Conservation (phyloP, 2,888 invertebrate genomes). For the Cerastoderma edule region DNA sequence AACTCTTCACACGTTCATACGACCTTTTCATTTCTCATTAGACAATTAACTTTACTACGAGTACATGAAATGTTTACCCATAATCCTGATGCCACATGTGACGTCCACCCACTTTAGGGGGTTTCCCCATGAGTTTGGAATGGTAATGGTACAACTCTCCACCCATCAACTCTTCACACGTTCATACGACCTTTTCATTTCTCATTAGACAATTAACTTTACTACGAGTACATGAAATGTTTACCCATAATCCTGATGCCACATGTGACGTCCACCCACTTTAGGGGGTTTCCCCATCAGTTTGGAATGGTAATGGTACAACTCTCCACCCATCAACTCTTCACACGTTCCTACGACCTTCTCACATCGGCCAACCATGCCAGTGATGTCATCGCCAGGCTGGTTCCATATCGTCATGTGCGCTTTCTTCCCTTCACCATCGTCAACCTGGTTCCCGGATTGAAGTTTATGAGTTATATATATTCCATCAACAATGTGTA, state of each 20-base stretch:
- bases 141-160: too few relatives aligned
- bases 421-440: slow-evolving; percentile 41
- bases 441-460: slow-evolving; percentile 30
- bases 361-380: slow-evolving; percentile 37
- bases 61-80: too few relatives aligned
- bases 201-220: too few relatives aligned
- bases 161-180: too few relatives aligned
- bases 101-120: slow-evolving; percentile 71
- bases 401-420: slow-evolving; percentile 45
- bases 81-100: slow-evolving; percentile 81
- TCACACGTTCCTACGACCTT: slow-evolving; percentile 39
- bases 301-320: slow-evolving; percentile 80
- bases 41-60: too few relatives aligned
- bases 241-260: slow-evolving; percentile 82
- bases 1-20: too few relatives aligned
- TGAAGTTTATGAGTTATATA: background rate
- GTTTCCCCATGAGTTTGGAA: slow-evolving; percentile 79
- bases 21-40: too few relatives aligned
- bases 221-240: too few relatives aligned
- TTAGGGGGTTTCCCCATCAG: slow-evolving; percentile 77
- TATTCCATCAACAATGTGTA: background rate
- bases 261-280: slow-evolving; percentile 73
- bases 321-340: slow-evolving; percentile 69
- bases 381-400: slow-evolving; percentile 40
- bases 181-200: too few relatives aligned